Conservation (phyloP, 2,888 invertebrate genomes). For the Archaeoteleia sp. region DNA sequence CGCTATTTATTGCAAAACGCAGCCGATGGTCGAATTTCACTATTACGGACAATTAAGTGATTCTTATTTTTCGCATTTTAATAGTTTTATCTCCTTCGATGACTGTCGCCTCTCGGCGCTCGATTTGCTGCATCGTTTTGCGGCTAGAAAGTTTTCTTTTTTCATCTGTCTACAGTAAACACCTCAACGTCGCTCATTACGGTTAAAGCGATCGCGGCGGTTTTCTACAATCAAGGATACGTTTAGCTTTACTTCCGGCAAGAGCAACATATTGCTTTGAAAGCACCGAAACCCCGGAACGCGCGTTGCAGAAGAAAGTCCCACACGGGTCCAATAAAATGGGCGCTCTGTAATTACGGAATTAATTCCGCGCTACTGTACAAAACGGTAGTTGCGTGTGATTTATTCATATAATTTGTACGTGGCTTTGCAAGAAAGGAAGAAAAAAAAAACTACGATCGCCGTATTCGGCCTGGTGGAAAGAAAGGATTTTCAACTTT, state of each 20-base stretch:
- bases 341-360: slow-evolving; percentile 45
- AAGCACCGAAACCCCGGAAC: slow-evolving; percentile 31
- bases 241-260: slow-evolving; percentile 50
- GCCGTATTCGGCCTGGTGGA: no score
- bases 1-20: slow-evolving; percentile 17
- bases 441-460: no score
- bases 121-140: slow-evolving; percentile 29
- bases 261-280: slow-evolving; percentile 38
- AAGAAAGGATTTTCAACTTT: no score
- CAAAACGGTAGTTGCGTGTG: slow-evolving; percentile 36
- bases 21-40: slow-evolving; percentile 31
- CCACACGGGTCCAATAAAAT: slow-evolving; percentile 47
- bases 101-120: slow-evolving; percentile 38
- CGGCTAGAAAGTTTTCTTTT: slow-evolving; percentile 43
- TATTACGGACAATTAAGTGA: slow-evolving; percentile 45
- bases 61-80: slow-evolving; percentile 34
- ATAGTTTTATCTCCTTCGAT: slow-evolving; percentile 41
- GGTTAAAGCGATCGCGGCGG: slow-evolving; percentile 44
- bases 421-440: slow-evolving; percentile 13
- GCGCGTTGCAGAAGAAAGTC: slow-evolving; percentile 48
- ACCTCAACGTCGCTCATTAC: slow-evolving; percentile 45
- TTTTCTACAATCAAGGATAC: slow-evolving; percentile 49
- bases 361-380: slow-evolving; percentile 28
- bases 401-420: slow-evolving; percentile 34
- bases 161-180: slow-evolving; percentile 29